These are phyloP conservation scores for Acanthococcus lagerstroemiae DNA, from an alignment of 2,888 invertebrate species.

Conservation along the genomic window DNA sequence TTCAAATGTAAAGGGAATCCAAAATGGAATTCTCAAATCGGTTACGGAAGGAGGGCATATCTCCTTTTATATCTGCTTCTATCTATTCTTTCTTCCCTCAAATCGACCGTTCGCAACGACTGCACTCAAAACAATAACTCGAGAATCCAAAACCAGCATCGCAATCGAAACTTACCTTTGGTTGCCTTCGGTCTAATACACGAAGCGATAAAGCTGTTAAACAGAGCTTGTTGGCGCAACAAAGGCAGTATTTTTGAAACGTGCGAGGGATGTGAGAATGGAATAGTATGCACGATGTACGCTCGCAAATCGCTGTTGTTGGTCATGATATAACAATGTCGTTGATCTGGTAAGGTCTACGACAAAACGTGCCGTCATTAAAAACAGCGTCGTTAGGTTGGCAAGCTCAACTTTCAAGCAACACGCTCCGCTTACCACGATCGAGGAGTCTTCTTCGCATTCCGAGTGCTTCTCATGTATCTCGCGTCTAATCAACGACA, in stretches of 20 bases:
- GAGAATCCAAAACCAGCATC: no score
- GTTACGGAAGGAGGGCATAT: no score
- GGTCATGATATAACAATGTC: slow-evolving; percentile 87
- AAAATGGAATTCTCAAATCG: no score
- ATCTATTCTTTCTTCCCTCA: no score
- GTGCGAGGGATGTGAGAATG: slow-evolving; percentile 88
- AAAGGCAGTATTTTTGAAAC: slow-evolving; percentile 76
- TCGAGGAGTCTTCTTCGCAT: background rate
- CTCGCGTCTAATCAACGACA: slow-evolving; percentile 15
- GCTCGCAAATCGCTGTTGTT: slow-evolving; percentile 68
- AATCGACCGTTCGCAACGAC: no score
- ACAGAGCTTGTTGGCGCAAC: slow-evolving; percentile 80
- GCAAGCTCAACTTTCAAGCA: no score
- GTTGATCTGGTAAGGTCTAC: slow-evolving; percentile 81
- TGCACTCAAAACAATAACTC: no score
- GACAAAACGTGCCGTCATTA: slow-evolving; percentile 15
- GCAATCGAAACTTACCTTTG: slow-evolving; percentile 61
- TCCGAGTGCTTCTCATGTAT: slow-evolving; percentile 12
- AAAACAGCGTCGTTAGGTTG: no score
- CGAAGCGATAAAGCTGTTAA: slow-evolving; percentile 78
- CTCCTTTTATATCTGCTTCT: no score
- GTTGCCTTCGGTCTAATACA: slow-evolving; percentile 75
- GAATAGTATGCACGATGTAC: slow-evolving; percentile 65
- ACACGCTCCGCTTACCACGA: slow-evolving; percentile 1
- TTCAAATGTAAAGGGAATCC: no score